These are phyloP conservation scores for Lasioglossum malachurum DNA, from an alignment of 2,888 invertebrate species.

Conservation along the genomic window DNA sequence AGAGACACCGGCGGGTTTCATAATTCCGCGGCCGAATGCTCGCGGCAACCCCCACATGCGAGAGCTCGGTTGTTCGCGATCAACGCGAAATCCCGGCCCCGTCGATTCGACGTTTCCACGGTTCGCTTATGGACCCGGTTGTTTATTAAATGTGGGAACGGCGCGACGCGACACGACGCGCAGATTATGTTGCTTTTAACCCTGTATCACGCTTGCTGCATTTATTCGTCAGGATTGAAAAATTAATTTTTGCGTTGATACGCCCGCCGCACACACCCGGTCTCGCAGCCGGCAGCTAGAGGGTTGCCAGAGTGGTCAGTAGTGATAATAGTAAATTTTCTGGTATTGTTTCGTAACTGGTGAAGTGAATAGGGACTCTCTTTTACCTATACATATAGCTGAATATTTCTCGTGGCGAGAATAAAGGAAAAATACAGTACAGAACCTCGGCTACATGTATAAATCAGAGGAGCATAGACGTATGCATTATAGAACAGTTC, in stretches of 20 bases:
- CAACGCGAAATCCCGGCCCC: neutral
- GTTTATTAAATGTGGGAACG: constrained; percentile 7
- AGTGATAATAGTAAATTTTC: too few relatives aligned
- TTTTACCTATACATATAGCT: too few relatives aligned
- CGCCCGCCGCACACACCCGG: neutral
- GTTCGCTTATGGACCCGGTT: neutral
- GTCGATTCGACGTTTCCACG: neutral
- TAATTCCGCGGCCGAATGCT: constrained; percentile 40
- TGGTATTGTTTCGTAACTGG: too few relatives aligned
- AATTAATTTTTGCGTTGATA: neutral
- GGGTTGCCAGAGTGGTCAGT: neutral
- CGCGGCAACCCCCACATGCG: neutral
- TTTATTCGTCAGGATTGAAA: neutral
- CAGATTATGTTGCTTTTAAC: constrained; percentile 9
- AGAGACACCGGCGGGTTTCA: constrained; percentile 54
- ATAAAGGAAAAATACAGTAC: too few relatives aligned
- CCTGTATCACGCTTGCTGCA: neutral
- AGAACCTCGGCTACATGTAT: too few relatives aligned
- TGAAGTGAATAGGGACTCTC: too few relatives aligned
- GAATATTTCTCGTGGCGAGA: too few relatives aligned
- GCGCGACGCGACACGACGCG: neutral
- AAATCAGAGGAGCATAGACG: too few relatives aligned
- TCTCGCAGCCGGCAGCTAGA: neutral
- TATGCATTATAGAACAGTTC: too few relatives aligned
- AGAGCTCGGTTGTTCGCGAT: constrained; percentile 8